phyloP scores from a whole-genome alignment of 2,888 invertebrate species.

The Latrodectus elegans region DNA sequence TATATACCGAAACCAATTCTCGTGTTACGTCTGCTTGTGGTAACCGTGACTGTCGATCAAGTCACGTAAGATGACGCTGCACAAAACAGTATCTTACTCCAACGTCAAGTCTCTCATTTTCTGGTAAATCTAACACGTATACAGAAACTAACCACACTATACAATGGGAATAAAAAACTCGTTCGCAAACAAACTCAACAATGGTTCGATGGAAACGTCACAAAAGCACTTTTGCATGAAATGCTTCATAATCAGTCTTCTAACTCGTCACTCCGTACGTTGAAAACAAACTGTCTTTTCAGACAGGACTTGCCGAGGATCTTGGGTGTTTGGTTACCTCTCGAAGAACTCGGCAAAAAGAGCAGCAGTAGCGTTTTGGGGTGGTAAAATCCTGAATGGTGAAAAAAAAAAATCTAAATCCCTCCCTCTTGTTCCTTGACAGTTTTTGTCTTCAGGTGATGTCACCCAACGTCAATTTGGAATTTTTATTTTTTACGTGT shows the following conservation, averaged over 20 bases:
- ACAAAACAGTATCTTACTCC: not conserved
- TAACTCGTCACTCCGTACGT: constrained; percentile 38
- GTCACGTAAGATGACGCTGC: constrained; percentile 9
- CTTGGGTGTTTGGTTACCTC: constrained; percentile 41
- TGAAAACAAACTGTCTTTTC: constrained; percentile 54
- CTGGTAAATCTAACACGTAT: constrained; percentile 61
- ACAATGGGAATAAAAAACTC: constrained; percentile 1
- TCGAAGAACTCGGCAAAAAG: not conserved
- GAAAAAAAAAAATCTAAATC: constrained; percentile 9
- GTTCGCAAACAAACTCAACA: constrained; percentile 50
- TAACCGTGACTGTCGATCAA: not conserved
- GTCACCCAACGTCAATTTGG: constrained; percentile 32
- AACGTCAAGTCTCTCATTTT: constrained; percentile 62
- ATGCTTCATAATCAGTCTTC: constrained; percentile 57
- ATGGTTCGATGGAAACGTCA: constrained; percentile 19
- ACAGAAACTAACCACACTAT: not conserved
- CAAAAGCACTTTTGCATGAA: constrained; percentile 5
- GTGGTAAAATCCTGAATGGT: constrained; percentile 37
- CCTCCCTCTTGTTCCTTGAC: constrained; percentile 22
- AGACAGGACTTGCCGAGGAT: constrained; percentile 10
- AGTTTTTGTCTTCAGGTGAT: constrained; percentile 43
- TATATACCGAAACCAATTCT: too few species aligned
- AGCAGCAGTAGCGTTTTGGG: not conserved
- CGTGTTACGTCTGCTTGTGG: too few species aligned
- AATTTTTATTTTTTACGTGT: not conserved